phyloP scores from a whole-genome alignment of 2,113 vertebrate genomes.

The Phrynocephalus versicolor region DNA sequence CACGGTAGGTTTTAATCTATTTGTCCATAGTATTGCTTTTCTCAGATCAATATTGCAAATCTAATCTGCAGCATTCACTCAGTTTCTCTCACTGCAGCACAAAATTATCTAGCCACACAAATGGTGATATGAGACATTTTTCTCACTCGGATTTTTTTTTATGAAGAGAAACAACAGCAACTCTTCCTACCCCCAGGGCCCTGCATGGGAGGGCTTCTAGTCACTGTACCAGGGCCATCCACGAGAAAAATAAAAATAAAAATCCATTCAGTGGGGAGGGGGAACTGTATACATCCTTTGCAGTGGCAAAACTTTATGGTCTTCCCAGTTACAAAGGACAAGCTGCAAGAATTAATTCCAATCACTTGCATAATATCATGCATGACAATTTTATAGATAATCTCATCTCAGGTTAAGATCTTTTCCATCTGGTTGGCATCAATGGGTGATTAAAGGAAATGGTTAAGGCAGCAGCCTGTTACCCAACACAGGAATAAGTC shows the following conservation, averaged over 20 bases:
- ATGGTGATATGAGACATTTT: constrained; percentile 38
- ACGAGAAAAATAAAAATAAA: not conserved
- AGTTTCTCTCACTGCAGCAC: constrained; percentile 37
- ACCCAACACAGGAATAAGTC: not conserved
- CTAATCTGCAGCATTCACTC: constrained; percentile 35
- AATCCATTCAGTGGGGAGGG: too few relatives aligned
- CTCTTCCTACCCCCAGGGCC: too few relatives aligned
- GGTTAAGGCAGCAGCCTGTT: not conserved
- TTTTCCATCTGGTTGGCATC: not conserved
- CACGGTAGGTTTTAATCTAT: constrained; percentile 39
- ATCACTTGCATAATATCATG: not conserved
- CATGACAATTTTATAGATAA: not conserved
- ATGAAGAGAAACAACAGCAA: not conserved
- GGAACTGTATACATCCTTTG: not conserved
- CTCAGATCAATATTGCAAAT: constrained; percentile 41
- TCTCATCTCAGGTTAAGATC: not conserved
- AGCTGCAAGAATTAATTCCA: constrained; percentile 7
- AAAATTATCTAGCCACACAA: constrained; percentile 24
- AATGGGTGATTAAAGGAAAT: constrained; percentile 10
- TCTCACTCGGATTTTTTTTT: constrained; percentile 17
- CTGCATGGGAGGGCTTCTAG: not conserved
- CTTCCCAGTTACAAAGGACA: constrained; percentile 1
- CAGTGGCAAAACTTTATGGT: not conserved
- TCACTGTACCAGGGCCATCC: not conserved
- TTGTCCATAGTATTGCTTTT: constrained; percentile 44